Conservation (phyloP, 2,113 vertebrate genomes). For the Gulo gulo region DNA sequence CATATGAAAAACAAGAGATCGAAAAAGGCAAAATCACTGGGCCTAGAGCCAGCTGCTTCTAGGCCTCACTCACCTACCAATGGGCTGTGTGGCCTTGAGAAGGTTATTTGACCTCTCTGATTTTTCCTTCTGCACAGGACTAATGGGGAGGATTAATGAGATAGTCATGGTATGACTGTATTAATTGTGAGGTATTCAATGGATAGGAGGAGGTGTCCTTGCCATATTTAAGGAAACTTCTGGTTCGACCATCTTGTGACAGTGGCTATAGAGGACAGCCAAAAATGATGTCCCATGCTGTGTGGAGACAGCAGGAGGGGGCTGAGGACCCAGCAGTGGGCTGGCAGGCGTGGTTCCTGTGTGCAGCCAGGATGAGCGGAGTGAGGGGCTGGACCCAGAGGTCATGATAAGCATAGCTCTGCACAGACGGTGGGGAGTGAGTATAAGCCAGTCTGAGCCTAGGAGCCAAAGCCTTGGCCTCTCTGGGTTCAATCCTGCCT, state of each 20-base stretch:
- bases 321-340: neutral
- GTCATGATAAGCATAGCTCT: fast-evolving
- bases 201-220: neutral
- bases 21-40: neutral
- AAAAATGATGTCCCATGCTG: neutral
- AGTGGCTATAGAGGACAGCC: neutral
- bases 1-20: neutral
- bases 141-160: neutral
- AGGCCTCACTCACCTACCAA: neutral
- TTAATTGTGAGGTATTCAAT: neutral
- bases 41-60: neutral
- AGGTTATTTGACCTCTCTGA: neutral
- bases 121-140: neutral
- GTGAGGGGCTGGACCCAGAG: neutral
- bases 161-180: no score
- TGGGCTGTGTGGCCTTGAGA: neutral
- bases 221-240: neutral
- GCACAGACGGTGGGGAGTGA: neutral
- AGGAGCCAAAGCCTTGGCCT: fast-evolving
- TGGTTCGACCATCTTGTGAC: neutral
- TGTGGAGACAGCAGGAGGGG: neutral
- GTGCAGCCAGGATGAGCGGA: fast-evolving
- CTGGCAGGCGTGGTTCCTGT: neutral
- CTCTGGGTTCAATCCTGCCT: neutral
- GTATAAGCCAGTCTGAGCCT: neutral